A percentile compares a stretch with the other conserved stretches of the same genome.
Conservation (phyloP, 2,113 vertebrate genomes). For the Mus musculus region GRCm39 chr6:119316501-119317000, state of each 20-base stretch:
- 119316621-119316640: background rate
- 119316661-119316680: background rate
- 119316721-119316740: background rate
- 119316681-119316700: background rate
- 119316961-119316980: background rate
- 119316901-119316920: background rate
- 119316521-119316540: background rate
- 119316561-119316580: background rate
- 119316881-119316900: background rate
- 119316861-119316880: background rate
- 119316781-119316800: background rate
- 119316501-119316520: background rate
- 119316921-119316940: rapidly evolving
- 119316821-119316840: background rate
- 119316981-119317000: background rate
- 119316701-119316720: background rate
- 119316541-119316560: background rate
- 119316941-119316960: background rate
- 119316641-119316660: background rate
- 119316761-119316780: background rate
- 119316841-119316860: background rate
- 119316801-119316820: background rate
- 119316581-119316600: background rate
- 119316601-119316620: background rate
- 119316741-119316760: background rate